Evolutionary conservation across 2,113 vertebrate genomes (phyloP), one percentile per base, ranked within the genome.

Genomic region (Puffinus mauretanicus): DNA sequence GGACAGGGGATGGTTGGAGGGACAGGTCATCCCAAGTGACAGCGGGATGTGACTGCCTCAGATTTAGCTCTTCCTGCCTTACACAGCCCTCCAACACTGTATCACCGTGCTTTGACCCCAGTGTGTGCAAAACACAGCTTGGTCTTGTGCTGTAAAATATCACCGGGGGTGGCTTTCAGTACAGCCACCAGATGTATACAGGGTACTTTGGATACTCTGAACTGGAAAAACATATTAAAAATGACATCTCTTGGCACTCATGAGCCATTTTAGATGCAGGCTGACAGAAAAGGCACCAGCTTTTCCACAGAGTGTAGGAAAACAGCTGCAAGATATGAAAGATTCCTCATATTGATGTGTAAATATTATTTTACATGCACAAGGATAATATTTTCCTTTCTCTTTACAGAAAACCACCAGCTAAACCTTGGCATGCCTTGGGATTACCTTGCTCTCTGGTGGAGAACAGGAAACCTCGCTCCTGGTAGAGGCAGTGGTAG

Each of bases 161-260:
- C 25, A 36, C 27, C 0, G 2, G 15, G 5, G 11, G 8, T 69
- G 44, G 46, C 29, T 75, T 71, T 69, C 22, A 17, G 0, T 60
- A 21, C 8, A 78, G 13, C 34, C 49, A 40, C 27, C 36, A 86
- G 76, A n/a, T 18, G 30, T 18, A 38, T 77, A 29, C 22, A 49
- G n/a, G 16, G 32, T 42, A 24, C 40, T 85, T 11, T 5, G 13
- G 36, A 75, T 75, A 46, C 16, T 66, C 47, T 19, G 22, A 71
- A 71, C 15, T n/a, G 38, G 20, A 79, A 80, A 80, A 83, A 34
- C 11, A 9, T 34, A 49, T 24, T 66, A 27, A 47, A 82, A 52
- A 54, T 32, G 15, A 17, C 24, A 42, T n/a, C 34, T 86, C 15
- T 1, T 42, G 15, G 25, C 27, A 73, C 54, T 64, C 10, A 1